These are phyloP conservation scores for Hedychridium roseum DNA, from an alignment of 2,888 invertebrate species.

Conservation along the genomic window DNA sequence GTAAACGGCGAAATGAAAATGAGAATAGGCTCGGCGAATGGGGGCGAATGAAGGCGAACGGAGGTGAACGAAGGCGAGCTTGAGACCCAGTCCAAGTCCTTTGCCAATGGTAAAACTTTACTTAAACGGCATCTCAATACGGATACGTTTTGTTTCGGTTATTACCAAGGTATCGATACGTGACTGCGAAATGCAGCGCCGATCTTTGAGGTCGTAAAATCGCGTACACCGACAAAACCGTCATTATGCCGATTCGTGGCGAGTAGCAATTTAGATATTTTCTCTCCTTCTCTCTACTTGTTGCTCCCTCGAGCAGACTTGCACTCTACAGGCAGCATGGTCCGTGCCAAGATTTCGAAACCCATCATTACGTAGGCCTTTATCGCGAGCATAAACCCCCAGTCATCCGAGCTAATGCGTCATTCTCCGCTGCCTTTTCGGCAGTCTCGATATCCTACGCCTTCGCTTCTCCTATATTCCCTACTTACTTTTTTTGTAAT, in stretches of 20 bases:
- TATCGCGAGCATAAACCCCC: slow-evolving; percentile 34
- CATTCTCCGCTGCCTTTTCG: too few relatives aligned
- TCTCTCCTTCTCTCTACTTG: slow-evolving; percentile 15
- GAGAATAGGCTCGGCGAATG: too few relatives aligned
- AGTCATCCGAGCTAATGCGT: slow-evolving; percentile 51
- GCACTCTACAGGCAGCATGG: slow-evolving; percentile 32
- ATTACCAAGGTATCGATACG: too few relatives aligned
- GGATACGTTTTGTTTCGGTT: too few relatives aligned
- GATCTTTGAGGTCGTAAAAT: slow-evolving; percentile 22
- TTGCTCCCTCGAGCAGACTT: too few relatives aligned
- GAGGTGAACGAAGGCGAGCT: slow-evolving; percentile 7
- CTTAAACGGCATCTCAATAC: too few relatives aligned
- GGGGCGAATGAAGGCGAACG: slow-evolving; percentile 14
- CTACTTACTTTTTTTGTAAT: neutral
- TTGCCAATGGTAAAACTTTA: slow-evolving; percentile 28
- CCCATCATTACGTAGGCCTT: slow-evolving; percentile 49
- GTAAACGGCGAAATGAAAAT: slow-evolving; percentile 25
- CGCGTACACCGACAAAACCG: slow-evolving; percentile 30
- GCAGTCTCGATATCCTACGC: neutral
- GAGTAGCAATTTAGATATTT: slow-evolving; percentile 27
- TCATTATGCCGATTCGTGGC: slow-evolving; percentile 37
- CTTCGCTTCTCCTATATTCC: neutral
- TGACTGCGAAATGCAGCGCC: slow-evolving; percentile 13
- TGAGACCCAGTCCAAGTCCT: slow-evolving; percentile 25
- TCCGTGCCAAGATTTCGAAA: slow-evolving; percentile 42